Evolutionary conservation across 1,140 invertebrate species (phyloP).

Genomic region (Drosophila orosa): DNA sequence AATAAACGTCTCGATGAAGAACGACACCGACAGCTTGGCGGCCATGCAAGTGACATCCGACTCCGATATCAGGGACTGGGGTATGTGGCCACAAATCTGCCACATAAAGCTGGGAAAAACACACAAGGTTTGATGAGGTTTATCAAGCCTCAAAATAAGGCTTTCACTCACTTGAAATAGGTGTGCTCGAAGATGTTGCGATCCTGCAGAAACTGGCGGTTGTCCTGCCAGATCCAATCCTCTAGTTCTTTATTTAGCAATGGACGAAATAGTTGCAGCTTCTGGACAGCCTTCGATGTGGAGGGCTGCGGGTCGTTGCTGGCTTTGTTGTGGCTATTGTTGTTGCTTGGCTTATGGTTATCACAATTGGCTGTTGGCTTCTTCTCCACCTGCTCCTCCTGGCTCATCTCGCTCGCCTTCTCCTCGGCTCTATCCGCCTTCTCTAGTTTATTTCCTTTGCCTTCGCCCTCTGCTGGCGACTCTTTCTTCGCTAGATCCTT

Average conservation of each 20-base stretch:
- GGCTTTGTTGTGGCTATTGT: conserved; percentile 46
- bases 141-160: not conserved
- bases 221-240: conserved; percentile 98
- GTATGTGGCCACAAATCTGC: conserved; percentile 97
- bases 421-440: not conserved
- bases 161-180: conserved; percentile 92
- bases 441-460: not conserved
- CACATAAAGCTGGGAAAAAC: conserved; percentile 93
- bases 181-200: conserved; percentile 98
- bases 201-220: conserved; percentile 96
- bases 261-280: conserved; percentile 69
- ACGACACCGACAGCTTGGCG: conserved; percentile 95
- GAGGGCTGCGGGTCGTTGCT: conserved; percentile 60
- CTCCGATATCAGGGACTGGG: conserved; percentile 92
- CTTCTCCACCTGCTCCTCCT: conserved; percentile 49
- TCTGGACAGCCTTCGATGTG: conserved; percentile 72
- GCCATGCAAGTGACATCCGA: conserved; percentile 93
- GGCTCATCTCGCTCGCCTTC: not conserved
- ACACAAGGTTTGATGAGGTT: not conserved
- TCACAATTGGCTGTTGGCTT: conserved; percentile 83
- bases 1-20: conserved; percentile 98
- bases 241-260: conserved; percentile 91
- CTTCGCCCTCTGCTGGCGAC: not conserved
- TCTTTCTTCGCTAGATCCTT: conserved; percentile 5
- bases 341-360: conserved; percentile 70